Base-by-base conservation (phyloP, 2,888 invertebrate genomes). In the Sceliomorpha sp. region DNA sequence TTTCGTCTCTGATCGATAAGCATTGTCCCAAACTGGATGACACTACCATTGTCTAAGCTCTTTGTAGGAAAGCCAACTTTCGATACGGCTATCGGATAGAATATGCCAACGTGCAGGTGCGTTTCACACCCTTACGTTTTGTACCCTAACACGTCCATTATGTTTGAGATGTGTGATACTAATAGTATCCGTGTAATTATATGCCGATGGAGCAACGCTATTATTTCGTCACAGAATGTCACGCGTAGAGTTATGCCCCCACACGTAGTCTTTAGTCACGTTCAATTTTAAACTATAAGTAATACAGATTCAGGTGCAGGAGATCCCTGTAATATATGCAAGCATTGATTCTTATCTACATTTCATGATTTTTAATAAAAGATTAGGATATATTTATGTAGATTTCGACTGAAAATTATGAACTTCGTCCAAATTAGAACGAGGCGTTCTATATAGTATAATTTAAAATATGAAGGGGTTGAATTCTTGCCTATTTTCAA, bases 181-280 rank as follows among this genome's bases (percentile, higher is more conserved):
- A 75, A 81, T 78, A 73, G 77, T 73, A 55, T 72, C 78, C 82
- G 79, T 81, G 79, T 83, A 83, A 83, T 82, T 82, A 82, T 81
- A 63, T 67, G 74, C 72, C 74, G 77, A 80, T 76, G 80, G 74
- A 78, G 71, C 76, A 68, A 63, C 63, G 27, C 58, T 70, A 71
- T 78, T 70, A 77, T 79, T 74, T 70, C 72, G 66, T 66, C 70
- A 69, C 70, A 66, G 55, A 45, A 72, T 37, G 58, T 37, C 48
- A 29, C 12, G 40, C 50, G 15, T 36, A 36, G 20, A 34, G 34
- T 58, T 58, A 59, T 44, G 12, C 13, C 26, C 24, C 42, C 20
- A 20, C n/a, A 5, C 20, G 20, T 20, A 20, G 20, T 26, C 42
- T 48, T 63, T 62, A 53, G 63, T 69, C 69, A 69, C 63, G 69